Conservation (phyloP, 2,888 invertebrate species). For the Drosophila birchii region DNA sequence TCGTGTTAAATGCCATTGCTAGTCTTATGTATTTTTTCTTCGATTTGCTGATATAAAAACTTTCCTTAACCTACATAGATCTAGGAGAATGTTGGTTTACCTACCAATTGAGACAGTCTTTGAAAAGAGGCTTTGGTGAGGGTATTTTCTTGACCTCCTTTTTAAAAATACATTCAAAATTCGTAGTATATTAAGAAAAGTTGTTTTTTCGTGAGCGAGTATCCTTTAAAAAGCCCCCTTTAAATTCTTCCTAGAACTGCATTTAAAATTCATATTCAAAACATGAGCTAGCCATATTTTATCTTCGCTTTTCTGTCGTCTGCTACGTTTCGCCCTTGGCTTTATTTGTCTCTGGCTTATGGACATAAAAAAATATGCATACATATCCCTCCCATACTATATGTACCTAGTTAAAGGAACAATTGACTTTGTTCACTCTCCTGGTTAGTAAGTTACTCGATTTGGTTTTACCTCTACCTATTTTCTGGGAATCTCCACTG, state of each 20-base stretch:
- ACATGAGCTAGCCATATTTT: background rate
- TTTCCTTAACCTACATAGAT: background rate
- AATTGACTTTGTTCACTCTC: background rate
- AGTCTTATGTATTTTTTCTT: too few relatives aligned
- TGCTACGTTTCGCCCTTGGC: background rate
- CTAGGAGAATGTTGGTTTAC: background rate
- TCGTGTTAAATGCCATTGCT: background rate
- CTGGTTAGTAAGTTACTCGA: too few relatives aligned
- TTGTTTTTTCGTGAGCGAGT: too few relatives aligned
- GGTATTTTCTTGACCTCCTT: background rate
- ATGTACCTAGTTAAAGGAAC: constrained; percentile 1
- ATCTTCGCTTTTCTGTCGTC: background rate
- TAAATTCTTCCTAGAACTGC: background rate
- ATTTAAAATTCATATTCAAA: constrained; percentile 1
- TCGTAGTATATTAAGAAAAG: too few relatives aligned
- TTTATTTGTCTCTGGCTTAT: constrained; percentile 45
- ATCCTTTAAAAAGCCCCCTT: background rate
- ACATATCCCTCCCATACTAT: background rate
- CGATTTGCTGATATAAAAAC: background rate
- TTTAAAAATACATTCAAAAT: too few relatives aligned
- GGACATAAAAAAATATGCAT: constrained; percentile 44
- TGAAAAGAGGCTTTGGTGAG: background rate
- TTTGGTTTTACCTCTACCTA: background rate
- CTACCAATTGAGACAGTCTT: background rate
- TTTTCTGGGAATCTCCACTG: background rate